A percentile compares a stretch with the other conserved stretches of the same genome.
Conservation (phyloP, 2,888 invertebrate genomes). For the Orthosia gracilis region DNA sequence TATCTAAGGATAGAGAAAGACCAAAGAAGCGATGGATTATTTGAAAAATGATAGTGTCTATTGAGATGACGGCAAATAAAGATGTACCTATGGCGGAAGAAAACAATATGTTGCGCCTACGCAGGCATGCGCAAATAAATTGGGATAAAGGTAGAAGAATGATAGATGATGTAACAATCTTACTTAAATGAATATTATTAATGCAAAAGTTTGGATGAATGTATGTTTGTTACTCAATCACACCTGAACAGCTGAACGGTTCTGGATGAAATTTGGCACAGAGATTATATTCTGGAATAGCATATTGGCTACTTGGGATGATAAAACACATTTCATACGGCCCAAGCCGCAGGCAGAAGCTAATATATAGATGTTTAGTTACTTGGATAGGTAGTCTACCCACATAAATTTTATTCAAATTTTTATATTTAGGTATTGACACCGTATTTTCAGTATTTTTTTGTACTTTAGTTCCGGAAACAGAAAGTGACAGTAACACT, state of each 20-base stretch:
- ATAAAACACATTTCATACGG: too few species aligned
- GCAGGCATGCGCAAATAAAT: not conserved
- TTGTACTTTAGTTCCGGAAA: constrained; percentile 20
- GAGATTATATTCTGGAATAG: too few species aligned
- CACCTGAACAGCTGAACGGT: too few species aligned
- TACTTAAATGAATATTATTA: too few species aligned
- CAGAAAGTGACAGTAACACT: constrained; percentile 24
- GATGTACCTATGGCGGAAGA: not conserved
- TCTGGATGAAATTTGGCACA: too few species aligned
- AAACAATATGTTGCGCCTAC: not conserved
- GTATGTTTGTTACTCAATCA: too few species aligned
- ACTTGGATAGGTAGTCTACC: too few species aligned
- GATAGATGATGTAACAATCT: not conserved
- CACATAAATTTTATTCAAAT: not conserved
- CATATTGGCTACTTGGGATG: too few species aligned
- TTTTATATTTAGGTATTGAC: not conserved
- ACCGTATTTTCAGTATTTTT: constrained; percentile 10
- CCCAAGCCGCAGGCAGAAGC: too few species aligned
- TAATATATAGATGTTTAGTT: too few species aligned
- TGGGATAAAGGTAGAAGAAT: not conserved
- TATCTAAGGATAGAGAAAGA: not conserved
- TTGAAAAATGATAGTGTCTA: not conserved
- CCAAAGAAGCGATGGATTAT: not conserved
- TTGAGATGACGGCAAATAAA: not conserved
- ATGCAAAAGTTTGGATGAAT: too few species aligned